These are phyloP conservation scores for Patella pellucida DNA, from an alignment of 2,888 invertebrate species.

Conservation along the genomic window DNA sequence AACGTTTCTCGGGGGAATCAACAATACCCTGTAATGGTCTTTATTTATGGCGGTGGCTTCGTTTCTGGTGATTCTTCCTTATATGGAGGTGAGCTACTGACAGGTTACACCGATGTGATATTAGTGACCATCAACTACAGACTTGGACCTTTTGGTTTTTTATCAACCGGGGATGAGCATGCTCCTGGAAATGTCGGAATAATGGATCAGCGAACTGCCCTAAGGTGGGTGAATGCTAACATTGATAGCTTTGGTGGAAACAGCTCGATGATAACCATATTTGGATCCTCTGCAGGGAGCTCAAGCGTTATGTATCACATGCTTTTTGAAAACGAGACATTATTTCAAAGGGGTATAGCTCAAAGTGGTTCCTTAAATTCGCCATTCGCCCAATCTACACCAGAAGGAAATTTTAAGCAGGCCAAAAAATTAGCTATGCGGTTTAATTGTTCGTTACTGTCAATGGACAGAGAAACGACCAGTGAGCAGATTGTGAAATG, in stretches of 20 bases:
- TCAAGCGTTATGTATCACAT: slow-evolving; percentile 42
- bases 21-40: slow-evolving; percentile 41
- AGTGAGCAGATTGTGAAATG: not conserved
- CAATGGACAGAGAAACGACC: too few species aligned
- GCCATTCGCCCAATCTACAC: not conserved
- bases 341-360: slow-evolving; percentile 48
- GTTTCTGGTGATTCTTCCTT: slow-evolving; percentile 43
- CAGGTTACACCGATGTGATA: slow-evolving; percentile 38
- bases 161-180: slow-evolving; percentile 44
- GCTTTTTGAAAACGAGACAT: slow-evolving; percentile 43
- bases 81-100: slow-evolving; percentile 42
- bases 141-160: slow-evolving; percentile 50
- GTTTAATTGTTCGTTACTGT: not conserved
- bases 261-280: slow-evolving; percentile 41
- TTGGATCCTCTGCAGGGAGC: slow-evolving; percentile 54
- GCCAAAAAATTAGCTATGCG: not conserved
- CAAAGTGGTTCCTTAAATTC: slow-evolving; percentile 44
- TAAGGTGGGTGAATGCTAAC: slow-evolving; percentile 54
- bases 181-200: slow-evolving; percentile 54
- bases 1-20: slow-evolving; percentile 1
- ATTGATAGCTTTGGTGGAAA: slow-evolving; percentile 47
- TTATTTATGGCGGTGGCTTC: slow-evolving; percentile 47
- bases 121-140: slow-evolving; percentile 53
- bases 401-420: not conserved
- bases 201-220: slow-evolving; percentile 50